Base-by-base conservation (phyloP, 2,888 invertebrate species). In the Aphelenchoides bicaudatus region DNA sequence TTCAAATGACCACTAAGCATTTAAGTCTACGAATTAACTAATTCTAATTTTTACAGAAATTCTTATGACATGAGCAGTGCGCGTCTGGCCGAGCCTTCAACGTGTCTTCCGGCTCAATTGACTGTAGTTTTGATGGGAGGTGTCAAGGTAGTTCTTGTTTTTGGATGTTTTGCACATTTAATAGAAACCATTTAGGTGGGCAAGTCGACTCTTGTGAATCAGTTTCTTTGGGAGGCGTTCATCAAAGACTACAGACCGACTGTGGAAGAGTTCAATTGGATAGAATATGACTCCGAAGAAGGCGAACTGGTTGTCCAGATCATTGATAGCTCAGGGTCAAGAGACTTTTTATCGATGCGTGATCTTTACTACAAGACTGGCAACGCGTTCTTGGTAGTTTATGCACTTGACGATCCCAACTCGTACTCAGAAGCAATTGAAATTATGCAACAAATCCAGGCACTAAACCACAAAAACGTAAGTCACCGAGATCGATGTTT, bases 251-350 rank as follows among this genome's bases (percentile, higher is more conserved):
- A 78, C 61, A 58, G 61, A n/a, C 71, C 78, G 4, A 78, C 78
- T 0, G 72, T 78, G 1, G 78, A 78, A 58, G 78, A 78, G 50
- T 78, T 79, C 60, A 72, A 78, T 59, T 78, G 78, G 78, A 68
- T 78, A 39, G 78, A 78, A 58, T 78, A 78, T 61, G 78, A 69
- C 13, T 43, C 34, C 21, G 59, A 43, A 10, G 31, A 25, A 8
- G 52, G 52, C 13, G 16, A 51, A 34, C 21, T 21, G 28, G 23
- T 65, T 23, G 58, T 71, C 19, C 56, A 78, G 65, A 63, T 78
- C 6, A 78, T 78, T 57, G 78, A 78, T 57, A 73, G 71, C 2
- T 66, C 70, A 30, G 78, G 78, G 8, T 73, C 73, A 1, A 61
- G 68, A 10, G 78, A 78, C 39, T 78, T 78, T 39, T 59, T 78